Percentiles rank a stretch among this genome's conserved stretches.
These are phyloP conservation scores for Etheostoma nigrum DNA, from an alignment of 2,797 vertebrate genomes.

Conservation along the genomic window DNA sequence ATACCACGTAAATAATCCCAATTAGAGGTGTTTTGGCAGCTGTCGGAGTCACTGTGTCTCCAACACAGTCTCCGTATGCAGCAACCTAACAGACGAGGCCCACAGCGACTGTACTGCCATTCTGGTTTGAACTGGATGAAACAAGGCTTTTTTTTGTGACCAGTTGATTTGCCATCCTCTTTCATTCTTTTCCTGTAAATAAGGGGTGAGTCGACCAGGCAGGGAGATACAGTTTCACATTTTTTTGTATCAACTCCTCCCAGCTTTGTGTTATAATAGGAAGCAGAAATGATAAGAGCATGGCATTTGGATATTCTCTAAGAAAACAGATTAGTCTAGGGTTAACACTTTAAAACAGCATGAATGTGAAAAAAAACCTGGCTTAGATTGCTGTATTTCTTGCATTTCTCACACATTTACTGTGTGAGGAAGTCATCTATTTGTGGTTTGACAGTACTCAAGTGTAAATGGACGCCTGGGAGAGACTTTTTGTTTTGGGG, in stretches of 20 bases:
- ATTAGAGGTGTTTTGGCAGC: conserved; percentile 29
- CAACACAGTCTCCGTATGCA: not conserved
- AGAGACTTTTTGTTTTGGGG: not conserved
- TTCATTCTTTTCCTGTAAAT: conserved; percentile 37
- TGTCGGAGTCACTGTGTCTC: conserved; percentile 11
- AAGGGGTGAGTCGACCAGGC: conserved; percentile 6
- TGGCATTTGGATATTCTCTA: not conserved
- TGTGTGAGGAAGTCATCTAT: conserved; percentile 15
- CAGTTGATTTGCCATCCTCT: conserved; percentile 41
- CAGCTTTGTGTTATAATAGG: not conserved
- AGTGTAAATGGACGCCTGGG: not conserved
- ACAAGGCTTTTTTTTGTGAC: conserved; percentile 59
- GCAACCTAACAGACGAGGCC: conserved; percentile 35
- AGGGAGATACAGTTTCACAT: conserved; percentile 6
- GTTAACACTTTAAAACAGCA: conserved; percentile 6
- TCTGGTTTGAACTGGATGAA: conserved; percentile 74
- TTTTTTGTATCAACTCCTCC: not conserved
- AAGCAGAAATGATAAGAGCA: conserved; percentile 4
- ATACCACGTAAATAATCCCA: conserved; percentile 17
- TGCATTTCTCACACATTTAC: conserved; percentile 15
- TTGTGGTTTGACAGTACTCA: conserved; percentile 19
- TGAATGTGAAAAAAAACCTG: not conserved
- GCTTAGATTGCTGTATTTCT: conserved; percentile 21
- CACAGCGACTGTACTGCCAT: conserved; percentile 35
- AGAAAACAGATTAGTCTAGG: not conserved